These are phyloP conservation scores for Laticauda laticaudata DNA, from an alignment of 2,113 vertebrate genomes.

Conservation along the genomic window DNA sequence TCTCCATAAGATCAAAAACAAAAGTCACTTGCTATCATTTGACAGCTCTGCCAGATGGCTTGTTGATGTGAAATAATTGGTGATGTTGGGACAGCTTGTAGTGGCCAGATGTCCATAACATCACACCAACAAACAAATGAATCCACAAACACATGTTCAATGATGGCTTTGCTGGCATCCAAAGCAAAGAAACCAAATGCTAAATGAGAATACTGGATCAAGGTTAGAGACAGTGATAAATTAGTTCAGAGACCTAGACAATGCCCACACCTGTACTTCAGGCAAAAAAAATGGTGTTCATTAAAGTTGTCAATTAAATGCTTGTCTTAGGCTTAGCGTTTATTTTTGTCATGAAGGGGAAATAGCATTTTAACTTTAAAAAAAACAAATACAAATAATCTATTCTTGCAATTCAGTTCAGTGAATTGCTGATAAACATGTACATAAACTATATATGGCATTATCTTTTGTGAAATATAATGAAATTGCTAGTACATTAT, in stretches of 20 bases:
- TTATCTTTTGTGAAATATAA: slow-evolving; percentile 50
- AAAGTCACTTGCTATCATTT: slow-evolving; percentile 17
- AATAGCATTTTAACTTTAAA: slow-evolving; percentile 42
- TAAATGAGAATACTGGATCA: slow-evolving; percentile 31
- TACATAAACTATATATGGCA: slow-evolving; percentile 11
- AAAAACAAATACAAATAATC: slow-evolving; percentile 1
- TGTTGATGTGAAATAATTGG: slow-evolving; percentile 34
- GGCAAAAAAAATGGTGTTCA: slow-evolving; percentile 28
- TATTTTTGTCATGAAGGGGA: slow-evolving; percentile 45
- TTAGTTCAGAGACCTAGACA: slow-evolving; percentile 35
- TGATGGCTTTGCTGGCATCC: slow-evolving; percentile 49
- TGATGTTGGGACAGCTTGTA: slow-evolving; percentile 37
- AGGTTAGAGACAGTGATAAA: slow-evolving; percentile 11
- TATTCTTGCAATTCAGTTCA: slow-evolving; percentile 22
- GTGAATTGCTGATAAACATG: background rate
- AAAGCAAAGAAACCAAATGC: slow-evolving; percentile 25
- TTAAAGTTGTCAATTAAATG: slow-evolving; percentile 32
- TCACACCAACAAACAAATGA: slow-evolving; percentile 51
- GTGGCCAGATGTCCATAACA: slow-evolving; percentile 35
- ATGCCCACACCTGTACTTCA: slow-evolving; percentile 23
- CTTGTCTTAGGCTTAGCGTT: slow-evolving; percentile 3
- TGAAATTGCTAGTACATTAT: slow-evolving; percentile 22
- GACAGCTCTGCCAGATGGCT: slow-evolving; percentile 44
- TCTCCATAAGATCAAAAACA: slow-evolving; percentile 14
- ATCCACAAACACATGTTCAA: slow-evolving; percentile 48